phyloP scores from a whole-genome alignment of 92 coral and sea anemone species.

The Umimayanthus chanpuru region DNA sequence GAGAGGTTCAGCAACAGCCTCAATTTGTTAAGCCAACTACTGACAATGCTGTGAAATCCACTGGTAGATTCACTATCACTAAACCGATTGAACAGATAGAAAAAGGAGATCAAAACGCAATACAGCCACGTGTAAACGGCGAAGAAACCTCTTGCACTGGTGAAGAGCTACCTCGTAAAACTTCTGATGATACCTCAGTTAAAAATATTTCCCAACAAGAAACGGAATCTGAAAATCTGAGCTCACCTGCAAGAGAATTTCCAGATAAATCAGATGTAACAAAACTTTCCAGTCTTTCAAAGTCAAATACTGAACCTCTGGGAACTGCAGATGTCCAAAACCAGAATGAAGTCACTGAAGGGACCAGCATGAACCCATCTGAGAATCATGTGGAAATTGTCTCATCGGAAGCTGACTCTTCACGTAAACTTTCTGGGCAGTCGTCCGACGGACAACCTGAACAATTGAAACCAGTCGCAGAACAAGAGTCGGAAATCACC shows the following conservation, averaged over 20 bases:
- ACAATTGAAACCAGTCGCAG: slow-evolving; percentile 22
- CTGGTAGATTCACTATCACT: slow-evolving; percentile 43
- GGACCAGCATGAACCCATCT: not conserved
- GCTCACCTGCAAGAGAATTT: slow-evolving; percentile 1
- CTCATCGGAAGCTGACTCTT: not conserved
- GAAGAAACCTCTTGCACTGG: not conserved
- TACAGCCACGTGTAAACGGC: not conserved
- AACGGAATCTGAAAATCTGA: not conserved
- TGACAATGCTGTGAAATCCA: slow-evolving; percentile 25
- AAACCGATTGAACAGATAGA: slow-evolving; percentile 17
- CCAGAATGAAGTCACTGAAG: slow-evolving; percentile 16
- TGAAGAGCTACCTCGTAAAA: not conserved
- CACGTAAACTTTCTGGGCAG: not conserved
- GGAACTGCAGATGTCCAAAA: not conserved
- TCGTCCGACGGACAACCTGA: slow-evolving; percentile 13
- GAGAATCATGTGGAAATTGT: not conserved
- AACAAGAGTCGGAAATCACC: slow-evolving; percentile 55
- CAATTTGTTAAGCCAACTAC: not conserved
- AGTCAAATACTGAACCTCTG: slow-evolving; percentile 7
- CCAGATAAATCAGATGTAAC: slow-evolving; percentile 12
- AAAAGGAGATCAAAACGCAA: not conserved
- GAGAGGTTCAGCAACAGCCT: not conserved
- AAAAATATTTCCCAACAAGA: not conserved
- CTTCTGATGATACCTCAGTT: not conserved
- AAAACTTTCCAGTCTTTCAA: not conserved